phyloP scores from a whole-genome alignment of 1,140 invertebrate genomes.

The Eurytemora carolleeae region DNA sequence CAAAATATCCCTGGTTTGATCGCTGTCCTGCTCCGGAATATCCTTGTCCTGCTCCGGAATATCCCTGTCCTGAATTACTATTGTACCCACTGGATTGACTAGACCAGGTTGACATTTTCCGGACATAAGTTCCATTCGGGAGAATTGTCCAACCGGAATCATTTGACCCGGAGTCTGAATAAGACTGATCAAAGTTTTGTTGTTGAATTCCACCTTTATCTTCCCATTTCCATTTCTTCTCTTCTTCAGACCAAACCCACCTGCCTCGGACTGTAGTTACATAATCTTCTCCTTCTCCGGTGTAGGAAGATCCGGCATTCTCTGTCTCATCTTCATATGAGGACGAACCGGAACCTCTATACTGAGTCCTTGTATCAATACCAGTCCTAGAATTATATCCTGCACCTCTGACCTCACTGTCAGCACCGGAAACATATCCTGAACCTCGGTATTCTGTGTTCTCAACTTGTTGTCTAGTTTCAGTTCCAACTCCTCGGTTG shows the following conservation, averaged over 20 bases:
- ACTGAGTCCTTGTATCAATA: neutral
- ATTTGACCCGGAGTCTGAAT: neutral
- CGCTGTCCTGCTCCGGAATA: neutral
- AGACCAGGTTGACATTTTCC: neutral
- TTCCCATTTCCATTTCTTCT: conserved; percentile 4
- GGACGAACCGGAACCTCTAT: neutral
- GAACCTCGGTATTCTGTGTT: conserved; percentile 1
- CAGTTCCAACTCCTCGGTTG: neutral
- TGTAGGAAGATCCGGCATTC: neutral
- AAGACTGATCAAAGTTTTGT: neutral
- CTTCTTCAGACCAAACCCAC: conserved; percentile 7
- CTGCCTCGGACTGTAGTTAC: neutral
- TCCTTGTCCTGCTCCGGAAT: neutral
- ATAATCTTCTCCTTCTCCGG: neutral
- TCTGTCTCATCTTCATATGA: no score
- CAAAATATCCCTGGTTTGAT: neutral
- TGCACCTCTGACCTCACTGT: neutral
- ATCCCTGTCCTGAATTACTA: neutral
- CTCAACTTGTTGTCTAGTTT: conserved; percentile 7
- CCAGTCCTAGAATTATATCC: conserved; percentile 2
- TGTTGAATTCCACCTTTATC: neutral
- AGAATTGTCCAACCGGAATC: conserved; percentile 6
- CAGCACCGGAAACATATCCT: neutral
- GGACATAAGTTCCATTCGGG: conserved; percentile 6
- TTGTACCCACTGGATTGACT: neutral